Base-by-base conservation (phyloP, 2,113 vertebrate species). In the Strix aluco region DNA sequence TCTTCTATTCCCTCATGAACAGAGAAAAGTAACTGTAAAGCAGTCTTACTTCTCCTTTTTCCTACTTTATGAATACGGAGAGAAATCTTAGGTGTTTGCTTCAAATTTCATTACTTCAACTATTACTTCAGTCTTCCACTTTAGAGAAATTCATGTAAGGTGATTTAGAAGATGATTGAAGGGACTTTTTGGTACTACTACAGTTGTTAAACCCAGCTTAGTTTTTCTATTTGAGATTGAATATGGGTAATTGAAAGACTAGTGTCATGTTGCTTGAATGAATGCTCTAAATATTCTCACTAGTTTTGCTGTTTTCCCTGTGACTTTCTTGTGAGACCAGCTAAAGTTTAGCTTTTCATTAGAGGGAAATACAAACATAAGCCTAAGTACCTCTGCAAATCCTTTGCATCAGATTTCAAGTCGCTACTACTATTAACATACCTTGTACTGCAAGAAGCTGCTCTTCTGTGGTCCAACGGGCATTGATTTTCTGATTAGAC, bases 391-490 rank as follows among this genome's bases (percentile, higher is more conserved):
- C 70, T 87, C 86, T 90, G 55, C 23, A 84, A 88, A 81, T 58
- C 44, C 66, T 95, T 80, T 77, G n/a, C 71, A 94, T 44, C 26
- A 81, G 61, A 82, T 70, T 93, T 93, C 92, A 81, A 58, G 92
- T 87, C 27, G 10, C 89, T 97, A 82, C 77, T 96, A 73, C 93
- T 94, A 90, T 96, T 95, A 96, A 97, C 98, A 97, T 98, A 99
- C 99, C 99, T 99, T 99, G 99, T 92, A 99, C 99, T 75, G 99
- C 99, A 97, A 99, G 98, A 69, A 99, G 99, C 98, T 99, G 99
- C 96, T 99, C 99, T 97, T 99, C 99, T 93, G 99, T 99, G 77
- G 99, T 99, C 99, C 99, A 99, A 96, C 99, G 99, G 81, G 99
- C 99, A 98, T 99, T 99, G 95, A 99, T 98, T 98, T 99, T 99